These are phyloP conservation scores for Falcunculus frontatus DNA, from an alignment of 2,113 vertebrate genomes.

Conservation along the genomic window DNA sequence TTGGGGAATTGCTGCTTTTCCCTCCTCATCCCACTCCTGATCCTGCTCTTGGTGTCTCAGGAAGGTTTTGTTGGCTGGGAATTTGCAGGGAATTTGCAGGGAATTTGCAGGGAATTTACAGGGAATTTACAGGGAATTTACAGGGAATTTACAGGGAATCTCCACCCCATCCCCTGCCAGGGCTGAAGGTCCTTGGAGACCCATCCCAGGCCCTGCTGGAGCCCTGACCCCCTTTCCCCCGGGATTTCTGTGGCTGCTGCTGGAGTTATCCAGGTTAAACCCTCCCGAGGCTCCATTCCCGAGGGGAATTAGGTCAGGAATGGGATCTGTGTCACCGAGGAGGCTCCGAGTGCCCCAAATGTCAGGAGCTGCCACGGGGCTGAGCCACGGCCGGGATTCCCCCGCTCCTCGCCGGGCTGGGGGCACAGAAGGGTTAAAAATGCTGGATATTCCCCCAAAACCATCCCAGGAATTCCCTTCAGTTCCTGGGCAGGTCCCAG, in stretches of 20 bases:
- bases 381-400: background rate
- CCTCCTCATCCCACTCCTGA: background rate
- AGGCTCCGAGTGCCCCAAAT: background rate
- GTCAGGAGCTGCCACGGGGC: background rate
- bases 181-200: background rate
- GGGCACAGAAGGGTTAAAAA: background rate
- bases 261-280: background rate
- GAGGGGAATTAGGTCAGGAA: background rate
- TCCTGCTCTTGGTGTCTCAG: too few relatives aligned
- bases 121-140: background rate
- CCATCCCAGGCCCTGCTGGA: background rate
- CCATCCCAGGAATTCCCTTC: background rate
- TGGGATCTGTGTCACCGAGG: background rate
- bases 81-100: too few relatives aligned
- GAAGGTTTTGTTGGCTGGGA: too few relatives aligned
- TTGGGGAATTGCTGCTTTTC: background rate
- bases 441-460: background rate
- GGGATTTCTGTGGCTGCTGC: background rate
- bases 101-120: too few relatives aligned
- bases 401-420: too few relatives aligned
- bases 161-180: background rate
- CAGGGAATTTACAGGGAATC: background rate
- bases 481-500: background rate
- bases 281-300: background rate
- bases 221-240: background rate